A percentile compares a stretch with the other conserved stretches of the same genome.
phyloP scores from a whole-genome alignment of 2,888 invertebrate species.

The Nephrotoma appendiculata region DNA sequence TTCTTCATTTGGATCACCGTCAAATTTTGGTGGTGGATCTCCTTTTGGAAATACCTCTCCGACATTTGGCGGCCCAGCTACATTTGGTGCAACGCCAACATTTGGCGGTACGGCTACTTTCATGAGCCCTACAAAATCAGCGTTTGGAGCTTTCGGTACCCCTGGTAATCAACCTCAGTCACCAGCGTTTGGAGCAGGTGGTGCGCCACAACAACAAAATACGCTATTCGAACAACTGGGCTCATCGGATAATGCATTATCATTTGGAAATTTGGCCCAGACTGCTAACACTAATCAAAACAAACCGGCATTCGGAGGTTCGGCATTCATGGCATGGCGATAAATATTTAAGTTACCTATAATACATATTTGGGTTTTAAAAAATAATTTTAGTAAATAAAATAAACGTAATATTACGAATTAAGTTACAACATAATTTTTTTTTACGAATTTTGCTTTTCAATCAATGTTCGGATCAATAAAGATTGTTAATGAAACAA shows the following conservation, averaged over 20 bases:
- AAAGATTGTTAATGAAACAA: no score
- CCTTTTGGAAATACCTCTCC: constrained; percentile 4
- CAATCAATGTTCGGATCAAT: no score
- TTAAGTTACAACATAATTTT: no score
- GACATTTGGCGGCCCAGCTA: constrained; percentile 21
- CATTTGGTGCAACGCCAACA: constrained; percentile 27
- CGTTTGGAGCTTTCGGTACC: constrained; percentile 15
- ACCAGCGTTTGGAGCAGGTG: constrained; percentile 2
- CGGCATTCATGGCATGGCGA: neutral
- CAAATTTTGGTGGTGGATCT: neutral
- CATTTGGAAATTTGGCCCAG: constrained; percentile 31
- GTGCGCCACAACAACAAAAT: constrained; percentile 19
- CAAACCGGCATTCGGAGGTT: constrained; percentile 30
- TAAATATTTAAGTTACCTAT: neutral
- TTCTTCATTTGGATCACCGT: neutral
- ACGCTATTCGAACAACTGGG: constrained; percentile 29
- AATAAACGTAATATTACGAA: neutral
- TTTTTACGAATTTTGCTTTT: no score
- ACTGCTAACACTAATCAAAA: constrained; percentile 21
- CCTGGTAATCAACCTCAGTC: constrained; percentile 16
- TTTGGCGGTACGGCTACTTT: constrained; percentile 28
- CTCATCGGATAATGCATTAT: constrained; percentile 22
- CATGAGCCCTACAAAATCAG: constrained; percentile 18
- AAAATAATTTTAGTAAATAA: neutral
- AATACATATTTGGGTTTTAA: neutral